A percentile compares a stretch with the other conserved stretches of the same genome.
Conservation (phyloP, 1,140 invertebrate species). For the Diorhabda carinulata region DNA sequence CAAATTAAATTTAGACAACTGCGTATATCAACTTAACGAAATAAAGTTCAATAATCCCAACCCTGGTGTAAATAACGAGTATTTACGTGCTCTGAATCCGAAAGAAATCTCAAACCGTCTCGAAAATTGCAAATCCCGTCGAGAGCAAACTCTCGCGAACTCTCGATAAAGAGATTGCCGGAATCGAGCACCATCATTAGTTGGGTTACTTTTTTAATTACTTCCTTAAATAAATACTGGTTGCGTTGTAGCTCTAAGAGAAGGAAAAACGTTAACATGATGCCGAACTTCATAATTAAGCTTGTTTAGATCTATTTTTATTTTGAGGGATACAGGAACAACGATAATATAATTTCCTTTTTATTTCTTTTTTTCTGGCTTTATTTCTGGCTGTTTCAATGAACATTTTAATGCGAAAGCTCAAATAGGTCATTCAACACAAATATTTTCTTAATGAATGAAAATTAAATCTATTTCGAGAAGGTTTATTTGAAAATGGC, state of each 20-base stretch:
- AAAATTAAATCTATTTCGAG: too few species aligned
- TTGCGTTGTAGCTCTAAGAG: conserved; percentile 7
- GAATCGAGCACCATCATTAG: conserved; percentile 28
- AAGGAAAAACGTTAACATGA: conserved; percentile 29
- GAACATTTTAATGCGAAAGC: too few species aligned
- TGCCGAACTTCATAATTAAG: conserved; percentile 29
- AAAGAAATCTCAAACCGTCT: conserved; percentile 12
- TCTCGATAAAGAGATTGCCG: conserved; percentile 11
- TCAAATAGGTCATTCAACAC: too few species aligned
- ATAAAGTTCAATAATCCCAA: too few species aligned
- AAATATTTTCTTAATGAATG: too few species aligned
- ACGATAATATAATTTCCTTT: too few species aligned
- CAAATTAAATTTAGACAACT: too few species aligned
- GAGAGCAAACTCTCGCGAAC: neutral
- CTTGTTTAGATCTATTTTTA: conserved; percentile 22
- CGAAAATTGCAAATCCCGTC: conserved; percentile 9
- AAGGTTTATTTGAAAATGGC: too few species aligned
- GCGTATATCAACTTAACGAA: too few species aligned
- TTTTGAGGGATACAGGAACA: neutral
- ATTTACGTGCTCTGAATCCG: conserved; percentile 25
- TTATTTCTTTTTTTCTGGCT: too few species aligned
- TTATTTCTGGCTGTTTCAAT: too few species aligned
- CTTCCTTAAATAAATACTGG: conserved; percentile 34
- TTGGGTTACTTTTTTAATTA: conserved; percentile 30
- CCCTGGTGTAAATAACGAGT: conserved; percentile 26